Conservation (phyloP, 2,888 invertebrate genomes). For the Acrobasis suavella region DNA sequence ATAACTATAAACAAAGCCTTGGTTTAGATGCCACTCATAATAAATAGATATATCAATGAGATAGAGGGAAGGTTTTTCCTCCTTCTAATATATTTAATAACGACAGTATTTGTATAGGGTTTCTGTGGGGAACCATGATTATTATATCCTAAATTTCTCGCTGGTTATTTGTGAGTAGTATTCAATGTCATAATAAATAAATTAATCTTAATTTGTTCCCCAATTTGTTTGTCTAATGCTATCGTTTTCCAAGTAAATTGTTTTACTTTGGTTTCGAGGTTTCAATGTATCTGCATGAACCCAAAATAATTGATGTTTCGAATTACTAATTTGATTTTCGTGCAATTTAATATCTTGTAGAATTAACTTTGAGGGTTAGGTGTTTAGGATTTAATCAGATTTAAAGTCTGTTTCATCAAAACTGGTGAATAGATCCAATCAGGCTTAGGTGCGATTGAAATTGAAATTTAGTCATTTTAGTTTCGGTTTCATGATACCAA, state of each 20-base stretch:
- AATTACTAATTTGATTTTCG: slow-evolving; percentile 7
- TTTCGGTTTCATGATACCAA: background rate
- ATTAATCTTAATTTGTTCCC: too few relatives aligned
- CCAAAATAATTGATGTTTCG: slow-evolving; percentile 2
- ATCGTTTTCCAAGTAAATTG: too few relatives aligned
- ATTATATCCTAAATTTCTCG: slow-evolving; percentile 4
- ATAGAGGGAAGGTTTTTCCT: background rate
- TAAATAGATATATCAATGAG: background rate
- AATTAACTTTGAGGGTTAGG: background rate
- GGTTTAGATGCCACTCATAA: too few relatives aligned
- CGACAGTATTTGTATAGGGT: slow-evolving; percentile 6
- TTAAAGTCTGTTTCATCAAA: slow-evolving; percentile 2
- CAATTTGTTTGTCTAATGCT: too few relatives aligned
- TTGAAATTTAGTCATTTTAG: background rate
- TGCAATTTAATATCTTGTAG: background rate
- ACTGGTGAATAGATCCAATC: background rate
- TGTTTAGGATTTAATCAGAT: background rate
- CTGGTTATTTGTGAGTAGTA: slow-evolving; percentile 16
- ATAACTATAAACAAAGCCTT: too few relatives aligned
- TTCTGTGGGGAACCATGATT: slow-evolving; percentile 17
- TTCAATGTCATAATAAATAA: slow-evolving; percentile 21
- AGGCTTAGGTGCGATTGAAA: background rate
- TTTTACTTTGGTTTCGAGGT: slow-evolving; percentile 15
- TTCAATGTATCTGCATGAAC: background rate
- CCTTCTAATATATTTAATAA: background rate